Percentiles rank a stretch among this genome's conserved stretches.
phyloP scores from a whole-genome alignment of 2,113 vertebrate genomes.

The Kobus ellipsiprymnus region DNA sequence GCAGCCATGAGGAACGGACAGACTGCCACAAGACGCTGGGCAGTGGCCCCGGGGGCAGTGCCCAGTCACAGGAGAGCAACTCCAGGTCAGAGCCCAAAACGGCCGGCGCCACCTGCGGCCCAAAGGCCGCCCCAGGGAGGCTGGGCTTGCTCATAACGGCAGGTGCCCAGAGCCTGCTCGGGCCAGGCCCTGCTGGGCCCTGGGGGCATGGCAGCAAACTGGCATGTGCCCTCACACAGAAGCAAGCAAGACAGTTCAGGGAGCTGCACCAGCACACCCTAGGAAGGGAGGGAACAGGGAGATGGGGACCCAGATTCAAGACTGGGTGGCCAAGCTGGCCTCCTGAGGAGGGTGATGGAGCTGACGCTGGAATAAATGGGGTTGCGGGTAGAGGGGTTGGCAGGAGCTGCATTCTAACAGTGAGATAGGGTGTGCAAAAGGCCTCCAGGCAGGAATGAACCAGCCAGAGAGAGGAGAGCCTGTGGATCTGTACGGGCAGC shows the following conservation, averaged over 20 bases:
- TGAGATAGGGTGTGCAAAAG: not conserved
- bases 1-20: not conserved
- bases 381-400: not conserved
- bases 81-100: not conserved
- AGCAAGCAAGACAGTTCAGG: not conserved
- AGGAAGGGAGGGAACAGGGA: not conserved
- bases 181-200: not conserved
- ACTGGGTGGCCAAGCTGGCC: not conserved
- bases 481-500: rapidly evolving
- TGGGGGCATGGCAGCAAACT: not conserved
- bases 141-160: not conserved
- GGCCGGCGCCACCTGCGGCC: not conserved
- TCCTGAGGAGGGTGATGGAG: not conserved
- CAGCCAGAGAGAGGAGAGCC: not conserved
- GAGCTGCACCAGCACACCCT: not conserved
- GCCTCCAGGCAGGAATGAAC: not conserved
- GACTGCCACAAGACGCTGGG: not conserved
- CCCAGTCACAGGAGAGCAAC: not conserved
- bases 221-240: not conserved
- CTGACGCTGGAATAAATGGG: not conserved
- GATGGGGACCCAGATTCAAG: not conserved
- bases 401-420: not conserved
- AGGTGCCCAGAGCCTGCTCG: not conserved
- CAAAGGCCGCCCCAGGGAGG: not conserved
- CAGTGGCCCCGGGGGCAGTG: not conserved